Base-by-base conservation (phyloP, 2,888 invertebrate species). In the Capitulum mitella region DNA sequence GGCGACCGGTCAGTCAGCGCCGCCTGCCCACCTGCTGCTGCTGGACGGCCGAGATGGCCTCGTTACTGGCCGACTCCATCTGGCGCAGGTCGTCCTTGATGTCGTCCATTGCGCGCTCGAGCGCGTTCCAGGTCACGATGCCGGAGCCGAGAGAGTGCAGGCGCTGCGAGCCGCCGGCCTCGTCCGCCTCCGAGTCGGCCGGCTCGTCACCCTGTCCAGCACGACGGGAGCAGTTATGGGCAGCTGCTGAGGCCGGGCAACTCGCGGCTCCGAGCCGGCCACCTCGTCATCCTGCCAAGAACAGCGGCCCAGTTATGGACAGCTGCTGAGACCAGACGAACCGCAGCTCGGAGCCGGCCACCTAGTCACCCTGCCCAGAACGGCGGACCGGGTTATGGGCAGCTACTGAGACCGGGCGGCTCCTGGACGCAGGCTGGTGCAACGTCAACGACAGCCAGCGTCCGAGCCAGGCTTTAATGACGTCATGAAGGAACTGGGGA, bases 101-200 rank as follows among this genome's bases (percentile, higher is more conserved):
- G 64, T 64, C 29, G 5, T 34, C 64, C 29, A 70, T 37, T 10
- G 70, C 70, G 70, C 26, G 3, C 70, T 70, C 70, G 37, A 70
- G 70, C 70, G 12, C 40, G 40, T 40, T 70, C 70, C 70, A 70
- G 70, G 70, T 70, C 37, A 70, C 40, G 70, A 70, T 70, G 37
- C 40, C 37, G 26, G 70, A 37, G 37, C 70, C 70, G 22, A 70
- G 19, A 26, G 22, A 26, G 37, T 26, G 70, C 70, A 70, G 14
- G 16, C 16, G 3, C 12, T 32, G 14, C 19, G 26, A 26, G 8
- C 22, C 22, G 37, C 3, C 14, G 37, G 5, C 70, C 16, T 61
- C 61, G 3, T 2, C 22, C 19, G 16, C 34, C 14, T 22, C 64
- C 19, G n/a, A n/a, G n/a, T n/a, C n/a, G n/a, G 43, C 6, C 43